A percentile compares a stretch with the other conserved stretches of the same genome.
Evolutionary conservation across 2,113 vertebrate genomes (phyloP).

Genomic region (Melanotaenia duboulayi): DNA sequence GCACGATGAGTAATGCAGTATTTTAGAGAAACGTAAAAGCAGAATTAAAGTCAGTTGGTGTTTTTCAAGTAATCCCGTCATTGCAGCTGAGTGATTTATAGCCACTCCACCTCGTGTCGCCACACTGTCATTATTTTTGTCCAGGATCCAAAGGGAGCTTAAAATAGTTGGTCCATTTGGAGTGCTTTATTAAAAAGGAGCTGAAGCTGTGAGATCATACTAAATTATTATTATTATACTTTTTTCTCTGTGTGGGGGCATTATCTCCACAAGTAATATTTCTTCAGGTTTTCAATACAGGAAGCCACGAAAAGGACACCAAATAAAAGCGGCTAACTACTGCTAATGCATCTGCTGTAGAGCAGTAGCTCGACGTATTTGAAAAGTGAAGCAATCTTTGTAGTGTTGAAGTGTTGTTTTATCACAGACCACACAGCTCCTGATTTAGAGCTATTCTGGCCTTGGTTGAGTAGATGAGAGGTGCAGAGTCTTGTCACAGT

Average conservation of each 20-base stretch:
- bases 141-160: conserved; percentile 30
- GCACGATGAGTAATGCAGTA: not conserved
- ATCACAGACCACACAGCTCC: conserved; percentile 50
- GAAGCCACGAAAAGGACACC: not conserved
- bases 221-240: not conserved
- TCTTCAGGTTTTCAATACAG: not conserved
- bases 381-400: conserved; percentile 17
- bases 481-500: conserved; percentile 20
- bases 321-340: not conserved
- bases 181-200: conserved; percentile 45
- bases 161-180: conserved; percentile 50
- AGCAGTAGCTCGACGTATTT: not conserved
- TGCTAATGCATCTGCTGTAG: conserved; percentile 15
- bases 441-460: conserved; percentile 54
- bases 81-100: conserved; percentile 14
- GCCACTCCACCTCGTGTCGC: not conserved
- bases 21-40: not conserved
- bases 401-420: conserved; percentile 35
- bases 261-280: not conserved
- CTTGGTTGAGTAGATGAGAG: conserved; percentile 32
- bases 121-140: conserved; percentile 41
- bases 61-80: not conserved
- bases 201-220: not conserved
- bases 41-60: not conserved
- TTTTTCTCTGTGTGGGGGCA: no score